These are phyloP conservation scores for Esperia sulphurella DNA, from an alignment of 2,888 invertebrate species.

Conservation along the genomic window DNA sequence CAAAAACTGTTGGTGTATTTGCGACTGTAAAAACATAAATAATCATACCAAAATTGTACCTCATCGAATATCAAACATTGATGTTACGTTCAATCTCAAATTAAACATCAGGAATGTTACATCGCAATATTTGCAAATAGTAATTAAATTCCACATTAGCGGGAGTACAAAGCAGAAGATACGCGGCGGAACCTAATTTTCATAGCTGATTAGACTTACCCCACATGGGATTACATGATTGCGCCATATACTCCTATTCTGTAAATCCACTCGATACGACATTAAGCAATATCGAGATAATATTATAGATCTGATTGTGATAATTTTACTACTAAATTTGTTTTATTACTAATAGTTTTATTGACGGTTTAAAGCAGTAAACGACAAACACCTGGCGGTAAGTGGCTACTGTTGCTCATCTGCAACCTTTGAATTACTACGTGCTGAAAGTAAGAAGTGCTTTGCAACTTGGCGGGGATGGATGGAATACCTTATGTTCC, in stretches of 20 bases:
- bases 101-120: conserved; percentile 62
- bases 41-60: background rate
- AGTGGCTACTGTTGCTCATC: too few relatives aligned
- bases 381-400: too few relatives aligned
- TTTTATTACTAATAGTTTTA: too few relatives aligned
- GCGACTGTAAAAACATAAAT: background rate
- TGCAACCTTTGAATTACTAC: too few relatives aligned
- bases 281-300: too few relatives aligned
- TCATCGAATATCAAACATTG: background rate
- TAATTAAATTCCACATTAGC: conserved; percentile 75
- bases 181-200: conserved; percentile 75
- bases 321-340: too few relatives aligned
- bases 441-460: too few relatives aligned
- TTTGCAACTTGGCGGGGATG: too few relatives aligned
- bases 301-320: too few relatives aligned
- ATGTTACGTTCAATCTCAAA: conserved; percentile 22
- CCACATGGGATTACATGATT: conserved; percentile 66
- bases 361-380: too few relatives aligned
- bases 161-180: conserved; percentile 72
- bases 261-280: background rate
- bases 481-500: too few relatives aligned
- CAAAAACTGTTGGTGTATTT: too few relatives aligned
- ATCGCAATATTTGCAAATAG: conserved; percentile 68
- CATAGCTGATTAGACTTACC: conserved; percentile 77
- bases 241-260: conserved; percentile 26